Evolutionary conservation across 1,140 invertebrate species (phyloP).

Genomic region (Euschistus heros): DNA sequence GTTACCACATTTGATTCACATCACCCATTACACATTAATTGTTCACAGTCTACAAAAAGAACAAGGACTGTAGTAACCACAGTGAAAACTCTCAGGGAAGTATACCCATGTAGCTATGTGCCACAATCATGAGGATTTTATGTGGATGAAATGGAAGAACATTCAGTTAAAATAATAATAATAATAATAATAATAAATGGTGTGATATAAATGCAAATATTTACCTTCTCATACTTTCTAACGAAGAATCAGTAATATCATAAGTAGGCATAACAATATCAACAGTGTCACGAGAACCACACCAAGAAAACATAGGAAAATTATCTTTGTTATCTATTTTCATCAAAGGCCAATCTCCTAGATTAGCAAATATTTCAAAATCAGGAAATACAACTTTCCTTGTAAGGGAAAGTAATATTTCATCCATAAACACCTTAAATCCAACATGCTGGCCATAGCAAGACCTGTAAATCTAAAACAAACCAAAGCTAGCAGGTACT

Average conservation of each 20-base stretch:
- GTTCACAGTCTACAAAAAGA: too few species aligned
- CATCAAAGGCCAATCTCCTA: constrained; percentile 90
- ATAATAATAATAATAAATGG: too few species aligned
- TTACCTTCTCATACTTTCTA: constrained; percentile 87
- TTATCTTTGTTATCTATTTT: constrained; percentile 40
- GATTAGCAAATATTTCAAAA: constrained; percentile 82
- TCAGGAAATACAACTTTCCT: constrained; percentile 78
- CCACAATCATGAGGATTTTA: too few species aligned
- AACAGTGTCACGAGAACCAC: constrained; percentile 67
- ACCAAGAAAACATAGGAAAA: constrained; percentile 93
- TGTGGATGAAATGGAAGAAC: too few species aligned
- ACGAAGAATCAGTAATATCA: constrained; percentile 81
- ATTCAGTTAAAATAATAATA: too few species aligned
- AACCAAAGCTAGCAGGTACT: not conserved
- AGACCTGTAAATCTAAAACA: constrained; percentile 59
- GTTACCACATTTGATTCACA: too few species aligned
- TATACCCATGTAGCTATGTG: too few species aligned
- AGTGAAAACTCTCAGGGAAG: too few species aligned
- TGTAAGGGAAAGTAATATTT: constrained; percentile 68
- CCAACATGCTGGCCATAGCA: constrained; percentile 92
- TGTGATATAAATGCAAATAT: not conserved
- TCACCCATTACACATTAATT: too few species aligned
- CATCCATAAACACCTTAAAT: constrained; percentile 92
- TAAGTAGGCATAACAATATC: constrained; percentile 95
- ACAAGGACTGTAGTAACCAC: too few species aligned